A percentile compares a stretch with the other conserved stretches of the same genome.
Conservation (phyloP, 2,888 invertebrate species). For the Sinelater perroti region DNA sequence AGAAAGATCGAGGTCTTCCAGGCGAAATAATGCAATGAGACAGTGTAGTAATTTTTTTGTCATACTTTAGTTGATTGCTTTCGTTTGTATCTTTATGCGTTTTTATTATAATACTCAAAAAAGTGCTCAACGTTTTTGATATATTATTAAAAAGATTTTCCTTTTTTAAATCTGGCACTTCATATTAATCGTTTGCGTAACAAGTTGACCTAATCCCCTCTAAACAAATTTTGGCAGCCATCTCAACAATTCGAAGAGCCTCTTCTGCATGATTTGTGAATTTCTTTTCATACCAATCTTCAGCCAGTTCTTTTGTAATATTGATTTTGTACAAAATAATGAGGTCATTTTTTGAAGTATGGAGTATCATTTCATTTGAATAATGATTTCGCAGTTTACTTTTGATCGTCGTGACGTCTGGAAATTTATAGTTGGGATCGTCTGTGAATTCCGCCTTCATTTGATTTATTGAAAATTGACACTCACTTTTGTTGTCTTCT, state of each 20-base stretch:
- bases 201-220: conserved; percentile 48
- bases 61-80: conserved; percentile 15
- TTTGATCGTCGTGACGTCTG: conserved; percentile 44
- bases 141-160: conserved; percentile 44
- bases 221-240: conserved; percentile 49
- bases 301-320: conserved; percentile 44
- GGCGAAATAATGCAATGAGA: conserved; percentile 40
- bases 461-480: conserved; percentile 45
- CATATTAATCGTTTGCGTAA: conserved; percentile 46
- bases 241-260: conserved; percentile 48
- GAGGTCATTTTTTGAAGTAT: conserved; percentile 44
- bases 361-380: conserved; percentile 44
- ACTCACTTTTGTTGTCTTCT: conserved; percentile 42
- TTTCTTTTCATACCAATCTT: conserved; percentile 48
- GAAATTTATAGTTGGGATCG: conserved; percentile 39
- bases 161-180: conserved; percentile 42
- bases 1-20: conserved; percentile 49
- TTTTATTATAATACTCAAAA: conserved; percentile 38
- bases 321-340: conserved; percentile 47
- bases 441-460: conserved; percentile 43
- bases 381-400: conserved; percentile 47
- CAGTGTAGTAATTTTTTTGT: conserved; percentile 36
- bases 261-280: conserved; percentile 46
- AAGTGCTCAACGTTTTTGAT: conserved; percentile 45
- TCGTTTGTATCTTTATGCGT: conserved; percentile 22